Conservation (phyloP, 2,888 invertebrate genomes). For the Girardia tigrina region DNA sequence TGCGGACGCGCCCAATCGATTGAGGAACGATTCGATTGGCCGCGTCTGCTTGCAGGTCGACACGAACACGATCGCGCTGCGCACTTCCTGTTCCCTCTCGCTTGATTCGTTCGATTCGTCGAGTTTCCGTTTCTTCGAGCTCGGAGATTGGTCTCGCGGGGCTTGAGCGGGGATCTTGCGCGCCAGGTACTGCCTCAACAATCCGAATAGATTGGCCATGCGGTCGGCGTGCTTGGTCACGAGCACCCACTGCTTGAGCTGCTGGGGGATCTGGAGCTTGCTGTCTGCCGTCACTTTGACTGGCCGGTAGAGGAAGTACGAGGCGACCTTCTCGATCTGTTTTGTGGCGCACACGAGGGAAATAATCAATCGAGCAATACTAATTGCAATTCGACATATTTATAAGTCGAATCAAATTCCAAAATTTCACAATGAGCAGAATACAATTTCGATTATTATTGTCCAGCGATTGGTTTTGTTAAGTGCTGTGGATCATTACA, state of each 20-base stretch:
- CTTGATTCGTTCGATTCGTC: too few species aligned
- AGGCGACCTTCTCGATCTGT: neutral
- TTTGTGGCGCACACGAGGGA: too few species aligned
- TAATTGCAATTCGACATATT: too few species aligned
- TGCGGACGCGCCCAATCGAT: neutral
- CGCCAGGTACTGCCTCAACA: neutral
- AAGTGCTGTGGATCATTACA: slow-evolving; percentile 98
- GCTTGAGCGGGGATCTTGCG: neutral
- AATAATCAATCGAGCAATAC: too few species aligned
- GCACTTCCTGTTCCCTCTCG: neutral
- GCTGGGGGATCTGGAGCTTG: neutral
- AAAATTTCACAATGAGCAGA: too few species aligned
- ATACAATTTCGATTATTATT: slow-evolving; percentile 70
- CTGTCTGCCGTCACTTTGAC: neutral
- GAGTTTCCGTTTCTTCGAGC: too few species aligned
- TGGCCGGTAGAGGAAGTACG: neutral
- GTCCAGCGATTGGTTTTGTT: slow-evolving; percentile 92
- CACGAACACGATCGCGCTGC: neutral
- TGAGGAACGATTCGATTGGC: neutral
- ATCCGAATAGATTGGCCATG: neutral
- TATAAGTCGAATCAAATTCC: too few species aligned
- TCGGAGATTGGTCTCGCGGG: too few species aligned
- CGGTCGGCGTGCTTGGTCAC: neutral
- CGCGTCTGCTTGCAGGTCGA: neutral
- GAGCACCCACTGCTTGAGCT: neutral